Evolutionary conservation across 2,113 vertebrate species (phyloP).

Genomic region (Syrrhaptes paradoxus): DNA sequence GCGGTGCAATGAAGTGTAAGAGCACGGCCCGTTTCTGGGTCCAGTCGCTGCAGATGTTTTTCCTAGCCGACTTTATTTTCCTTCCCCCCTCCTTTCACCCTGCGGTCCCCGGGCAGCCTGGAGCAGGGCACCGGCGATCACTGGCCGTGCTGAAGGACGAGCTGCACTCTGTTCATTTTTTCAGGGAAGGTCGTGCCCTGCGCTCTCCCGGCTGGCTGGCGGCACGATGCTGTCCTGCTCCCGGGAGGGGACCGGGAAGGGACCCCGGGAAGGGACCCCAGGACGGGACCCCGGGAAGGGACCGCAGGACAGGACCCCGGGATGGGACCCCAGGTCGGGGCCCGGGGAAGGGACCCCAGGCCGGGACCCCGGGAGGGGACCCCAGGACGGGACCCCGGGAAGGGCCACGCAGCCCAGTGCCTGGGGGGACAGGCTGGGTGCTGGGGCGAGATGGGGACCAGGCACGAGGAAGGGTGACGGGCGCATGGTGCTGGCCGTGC

Average conservation of each 20-base stretch:
- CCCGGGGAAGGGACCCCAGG: no score
- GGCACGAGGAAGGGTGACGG: rapidly evolving
- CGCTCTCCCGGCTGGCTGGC: background rate
- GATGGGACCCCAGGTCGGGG: no score
- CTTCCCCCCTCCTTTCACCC: background rate
- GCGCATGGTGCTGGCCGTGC: rapidly evolving
- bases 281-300: background rate
- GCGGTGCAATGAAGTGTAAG: background rate
- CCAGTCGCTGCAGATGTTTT: background rate
- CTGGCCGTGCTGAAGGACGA: background rate
- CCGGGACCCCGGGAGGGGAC: no score
- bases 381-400: background rate
- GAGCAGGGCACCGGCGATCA: background rate
- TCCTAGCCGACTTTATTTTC: background rate
- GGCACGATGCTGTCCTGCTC: background rate
- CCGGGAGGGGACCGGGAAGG: no score
- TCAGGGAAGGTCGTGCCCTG: rapidly evolving
- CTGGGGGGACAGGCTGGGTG: background rate
- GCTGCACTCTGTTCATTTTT: background rate
- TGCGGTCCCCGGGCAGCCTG: rapidly evolving
- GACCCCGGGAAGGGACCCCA: no score
- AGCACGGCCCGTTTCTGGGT: rapidly evolving
- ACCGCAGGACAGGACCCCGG: no score
- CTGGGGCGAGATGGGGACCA: rapidly evolving
- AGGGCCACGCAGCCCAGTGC: background rate